Evolutionary conservation across 1,140 invertebrate genomes (phyloP).

Genomic region (Trypoxylus dichotomus): DNA sequence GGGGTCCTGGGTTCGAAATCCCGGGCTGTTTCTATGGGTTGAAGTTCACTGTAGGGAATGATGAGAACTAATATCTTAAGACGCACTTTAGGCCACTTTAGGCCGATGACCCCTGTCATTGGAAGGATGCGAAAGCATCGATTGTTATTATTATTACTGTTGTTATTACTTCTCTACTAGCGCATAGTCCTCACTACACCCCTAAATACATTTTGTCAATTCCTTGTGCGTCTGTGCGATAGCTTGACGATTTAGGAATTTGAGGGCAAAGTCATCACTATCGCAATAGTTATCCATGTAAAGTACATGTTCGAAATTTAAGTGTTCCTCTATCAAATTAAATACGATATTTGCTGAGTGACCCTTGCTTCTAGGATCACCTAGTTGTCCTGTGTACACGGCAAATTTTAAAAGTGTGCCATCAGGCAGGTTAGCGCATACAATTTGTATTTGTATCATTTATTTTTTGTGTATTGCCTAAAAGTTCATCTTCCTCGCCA

Average conservation of each 20-base stretch:
- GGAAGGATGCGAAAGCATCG: too few relatives aligned
- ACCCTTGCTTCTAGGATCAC: slow-evolving; percentile 29
- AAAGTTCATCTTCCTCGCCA: slow-evolving; percentile 32
- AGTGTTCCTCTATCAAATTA: slow-evolving; percentile 23
- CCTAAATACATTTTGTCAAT: too few relatives aligned
- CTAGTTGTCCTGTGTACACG: slow-evolving; percentile 24
- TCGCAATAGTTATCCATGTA: slow-evolving; percentile 38
- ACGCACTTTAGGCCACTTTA: too few relatives aligned
- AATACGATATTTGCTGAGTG: slow-evolving; percentile 31
- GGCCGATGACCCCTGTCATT: too few relatives aligned
- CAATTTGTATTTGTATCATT: slow-evolving; percentile 29
- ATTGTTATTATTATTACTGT: too few relatives aligned
- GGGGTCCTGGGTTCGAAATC: too few relatives aligned
- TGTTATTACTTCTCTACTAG: too few relatives aligned
- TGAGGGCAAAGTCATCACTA: slow-evolving; percentile 32
- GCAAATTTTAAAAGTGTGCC: slow-evolving; percentile 28
- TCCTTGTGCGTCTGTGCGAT: too few relatives aligned
- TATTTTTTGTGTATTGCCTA: slow-evolving; percentile 33
- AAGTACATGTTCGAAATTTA: slow-evolving; percentile 30
- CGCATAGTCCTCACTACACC: too few relatives aligned
- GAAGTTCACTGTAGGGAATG: too few relatives aligned
- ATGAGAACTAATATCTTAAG: too few relatives aligned
- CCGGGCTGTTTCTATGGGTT: too few relatives aligned
- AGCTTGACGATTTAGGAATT: not conserved
- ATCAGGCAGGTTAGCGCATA: not conserved